phyloP scores from a whole-genome alignment of 2,888 invertebrate genomes.

The Dimorphilus gyrociliatus region DNA sequence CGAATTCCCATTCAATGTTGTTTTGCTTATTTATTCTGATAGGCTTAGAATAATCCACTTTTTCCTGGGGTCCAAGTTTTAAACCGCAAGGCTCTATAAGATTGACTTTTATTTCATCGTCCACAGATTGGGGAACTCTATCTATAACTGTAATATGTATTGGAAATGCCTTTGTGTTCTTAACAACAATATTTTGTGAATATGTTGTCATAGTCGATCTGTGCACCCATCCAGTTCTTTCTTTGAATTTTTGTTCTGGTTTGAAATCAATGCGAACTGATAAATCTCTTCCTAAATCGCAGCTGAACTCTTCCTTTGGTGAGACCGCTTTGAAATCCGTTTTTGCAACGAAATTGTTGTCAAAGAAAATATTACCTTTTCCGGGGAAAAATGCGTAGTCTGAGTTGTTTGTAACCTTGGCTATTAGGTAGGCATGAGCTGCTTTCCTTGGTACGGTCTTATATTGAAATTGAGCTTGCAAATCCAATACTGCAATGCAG shows the following conservation, averaged over 20 bases:
- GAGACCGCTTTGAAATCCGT: constrained; percentile 25
- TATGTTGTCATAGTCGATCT: constrained; percentile 17
- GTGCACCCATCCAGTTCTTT: constrained; percentile 29
- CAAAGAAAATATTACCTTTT: constrained; percentile 35
- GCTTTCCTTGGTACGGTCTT: constrained; percentile 32
- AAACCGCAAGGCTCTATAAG: too few species aligned
- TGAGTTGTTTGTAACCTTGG: constrained; percentile 34
- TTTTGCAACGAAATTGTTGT: constrained; percentile 39
- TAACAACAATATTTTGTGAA: constrained; percentile 21
- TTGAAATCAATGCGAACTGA: constrained; percentile 35
- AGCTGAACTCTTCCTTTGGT: constrained; percentile 37
- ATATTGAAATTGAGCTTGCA: constrained; percentile 33
- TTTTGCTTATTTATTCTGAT: constrained; percentile 16
- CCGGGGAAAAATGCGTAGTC: constrained; percentile 34
- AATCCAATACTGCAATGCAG: constrained; percentile 31
- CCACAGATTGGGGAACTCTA: constrained; percentile 33
- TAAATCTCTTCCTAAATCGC: constrained; percentile 38
- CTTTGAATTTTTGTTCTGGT: constrained; percentile 28
- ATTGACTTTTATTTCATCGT: constrained; percentile 38
- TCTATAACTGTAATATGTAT: constrained; percentile 31
- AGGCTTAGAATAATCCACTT: constrained; percentile 12
- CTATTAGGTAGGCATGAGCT: constrained; percentile 34
- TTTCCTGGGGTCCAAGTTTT: too few species aligned
- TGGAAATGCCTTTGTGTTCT: constrained; percentile 31
- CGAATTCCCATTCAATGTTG: constrained; percentile 23